Evolutionary conservation across 1,140 invertebrate genomes (phyloP).

Genomic region (Aphis gossypii): DNA sequence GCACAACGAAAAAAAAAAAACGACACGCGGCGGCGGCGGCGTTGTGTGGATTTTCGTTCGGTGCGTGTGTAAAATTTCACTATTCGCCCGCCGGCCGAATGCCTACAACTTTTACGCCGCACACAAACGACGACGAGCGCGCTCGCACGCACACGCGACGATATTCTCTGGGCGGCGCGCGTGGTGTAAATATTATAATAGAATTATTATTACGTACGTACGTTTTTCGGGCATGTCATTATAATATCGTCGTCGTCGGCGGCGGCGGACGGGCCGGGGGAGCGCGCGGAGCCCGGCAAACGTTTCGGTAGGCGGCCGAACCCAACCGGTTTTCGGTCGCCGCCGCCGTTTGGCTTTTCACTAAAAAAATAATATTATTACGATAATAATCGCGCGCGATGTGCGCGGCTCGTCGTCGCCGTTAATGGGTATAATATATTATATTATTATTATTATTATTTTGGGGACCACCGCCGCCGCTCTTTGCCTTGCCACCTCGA

Average conservation of each 20-base stretch:
- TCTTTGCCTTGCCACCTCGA: not conserved
- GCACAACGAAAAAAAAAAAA: not conserved
- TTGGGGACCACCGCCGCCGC: not conserved
- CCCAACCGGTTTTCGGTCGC: not conserved
- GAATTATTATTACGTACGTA: not conserved
- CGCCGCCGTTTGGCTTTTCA: not conserved
- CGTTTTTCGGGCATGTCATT: not conserved
- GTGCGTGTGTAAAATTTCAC: not conserved
- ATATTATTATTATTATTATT: not conserved
- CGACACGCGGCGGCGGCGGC: not conserved
- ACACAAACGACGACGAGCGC: no score
- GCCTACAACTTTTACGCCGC: conserved; percentile 25
- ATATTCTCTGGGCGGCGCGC: not conserved
- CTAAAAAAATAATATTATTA: not conserved
- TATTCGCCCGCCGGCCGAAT: not conserved
- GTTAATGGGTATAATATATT: not conserved
- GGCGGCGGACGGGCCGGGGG: not conserved
- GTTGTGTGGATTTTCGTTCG: not conserved
- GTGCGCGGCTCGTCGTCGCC: not conserved
- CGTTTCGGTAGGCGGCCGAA: not conserved
- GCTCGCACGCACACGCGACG: not conserved
- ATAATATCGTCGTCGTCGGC: not conserved
- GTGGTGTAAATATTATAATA: not conserved
- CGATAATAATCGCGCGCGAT: not conserved
- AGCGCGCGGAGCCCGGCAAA: not conserved